Evolutionary conservation across 2,888 invertebrate genomes (phyloP), one percentile per base, ranked within the genome.

Genomic region (Catocala fraxini): DNA sequence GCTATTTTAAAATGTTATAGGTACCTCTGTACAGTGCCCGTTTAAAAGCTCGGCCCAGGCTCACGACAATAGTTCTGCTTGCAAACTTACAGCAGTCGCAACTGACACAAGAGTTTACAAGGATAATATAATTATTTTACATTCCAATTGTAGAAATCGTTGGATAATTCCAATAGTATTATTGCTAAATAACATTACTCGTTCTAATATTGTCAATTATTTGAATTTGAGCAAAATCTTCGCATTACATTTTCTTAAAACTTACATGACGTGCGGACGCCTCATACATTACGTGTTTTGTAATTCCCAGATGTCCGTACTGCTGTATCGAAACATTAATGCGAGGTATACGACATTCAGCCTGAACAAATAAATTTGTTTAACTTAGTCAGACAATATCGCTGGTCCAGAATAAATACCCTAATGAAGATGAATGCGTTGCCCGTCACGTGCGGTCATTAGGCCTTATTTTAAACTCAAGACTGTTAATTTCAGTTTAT

Each of bases 381-480:
- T 51, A 75, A 74, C 63, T 69, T 68, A 74, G 72, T 69, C 68
- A 69, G 71, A 61, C 68, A 70, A 77, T 73, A 79, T 76, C 68
- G 76, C 64, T 64, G 71, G 79, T 75, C 77, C 72, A 73, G 78
- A 75, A 77, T 74, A 79, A 85, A 84, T 83, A 82, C 71, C 56
- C 75, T 86, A 87, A 87, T 85, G 87, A 86, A 86, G 86, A 87
- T 80, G 70, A 77, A 86, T 83, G 83, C 64, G 68, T 71, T 68
- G 66, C 74, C 68, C 69, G 72, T 71, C 72, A 75, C 77, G 77
- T 75, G 78, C 77, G 74, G 76, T 72, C 71, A 81, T 81, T 81
- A 81, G 58, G 66, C 73, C 56, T 65, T 61, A 56, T 59, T 54
- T 59, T 47, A 54, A 56, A 63, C 51, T 51, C 53, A 46, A 33